Base-by-base conservation (phyloP, 2,113 vertebrate genomes). In the Gobius niger region DNA sequence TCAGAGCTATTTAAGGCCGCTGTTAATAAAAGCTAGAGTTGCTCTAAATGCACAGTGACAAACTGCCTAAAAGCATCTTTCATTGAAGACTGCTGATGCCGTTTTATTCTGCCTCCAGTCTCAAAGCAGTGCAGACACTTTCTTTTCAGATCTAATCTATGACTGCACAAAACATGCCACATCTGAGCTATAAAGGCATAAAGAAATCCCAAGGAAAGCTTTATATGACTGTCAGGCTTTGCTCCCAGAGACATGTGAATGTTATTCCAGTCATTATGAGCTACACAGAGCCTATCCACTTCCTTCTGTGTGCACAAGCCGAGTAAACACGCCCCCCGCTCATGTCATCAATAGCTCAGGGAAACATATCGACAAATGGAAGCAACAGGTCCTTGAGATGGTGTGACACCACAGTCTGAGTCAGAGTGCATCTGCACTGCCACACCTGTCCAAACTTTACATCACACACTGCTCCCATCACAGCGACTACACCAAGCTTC, bases 341-440 rank as follows among this genome's bases (percentile, higher is more conserved):
- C 47, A 9, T 1, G 40, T 57, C 40, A 59, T 70, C 67, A 18
- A 15, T 3, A 34, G 50, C 42, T 54, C 46, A 0, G 6, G 63
- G 77, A 57, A 68, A 7, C 72, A 70, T 34, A 47, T 72, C 70
- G 68, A 80, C 41, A 76, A 75, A 40, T 34, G 40, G 66, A 78
- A 47, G 70, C 70, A 75, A 62, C 50, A 1, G 47, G 57, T 84
- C 75, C 61, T 76, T 8, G 51, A 65, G 64, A 66, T 42, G 72
- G 75, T 52, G 75, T 52, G 67, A 75, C 73, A 82, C 64, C 59
- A 54, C 15, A n/a, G n/a, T n/a, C n/a, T 13, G 70, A 85, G 63
- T 70, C 66, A 66, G 0, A n/a, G 2, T 40, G 4, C 44, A 42
- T 56, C 46, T 34, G 13, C 64, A 47, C 49, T 56, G 51, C 40